Evolutionary conservation across 2,888 invertebrate species (phyloP).

Genomic region (Drosophila vallismaia): DNA sequence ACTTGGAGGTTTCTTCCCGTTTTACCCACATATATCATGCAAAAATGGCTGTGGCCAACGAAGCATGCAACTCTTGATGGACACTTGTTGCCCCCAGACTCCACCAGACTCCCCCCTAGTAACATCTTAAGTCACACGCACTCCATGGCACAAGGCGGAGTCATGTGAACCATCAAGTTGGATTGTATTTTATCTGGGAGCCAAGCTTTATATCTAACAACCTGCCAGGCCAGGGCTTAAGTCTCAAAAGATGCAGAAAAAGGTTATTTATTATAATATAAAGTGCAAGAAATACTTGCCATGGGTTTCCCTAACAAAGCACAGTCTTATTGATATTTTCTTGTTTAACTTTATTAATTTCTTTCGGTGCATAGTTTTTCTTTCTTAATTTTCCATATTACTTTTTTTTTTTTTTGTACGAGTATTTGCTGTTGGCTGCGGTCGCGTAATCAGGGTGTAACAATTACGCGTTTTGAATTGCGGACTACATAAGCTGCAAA

Average conservation of each 20-base stretch:
- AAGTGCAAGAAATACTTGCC: not conserved
- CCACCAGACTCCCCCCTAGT: not conserved
- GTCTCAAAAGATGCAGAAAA: conserved; percentile 1
- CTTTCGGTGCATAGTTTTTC: not conserved
- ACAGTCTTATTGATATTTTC: not conserved
- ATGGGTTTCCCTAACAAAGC: not conserved
- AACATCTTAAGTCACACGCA: conserved; percentile 55
- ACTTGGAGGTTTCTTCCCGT: conserved; percentile 11
- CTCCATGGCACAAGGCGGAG: conserved; percentile 47
- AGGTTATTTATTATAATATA: not conserved
- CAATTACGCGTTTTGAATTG: conserved; percentile 82
- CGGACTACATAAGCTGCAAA: conserved; percentile 36
- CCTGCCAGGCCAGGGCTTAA: conserved; percentile 12
- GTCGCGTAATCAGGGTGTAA: conserved; percentile 83
- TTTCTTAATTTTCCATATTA: conserved; percentile 15
- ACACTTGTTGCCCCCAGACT: not conserved
- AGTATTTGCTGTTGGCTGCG: conserved; percentile 39
- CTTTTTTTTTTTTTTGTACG: conserved; percentile 17
- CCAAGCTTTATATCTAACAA: not conserved
- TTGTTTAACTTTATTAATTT: not conserved
- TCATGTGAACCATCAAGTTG: conserved; percentile 34
- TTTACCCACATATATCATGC: conserved; percentile 6
- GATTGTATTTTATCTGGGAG: conserved; percentile 9
- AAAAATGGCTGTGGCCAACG: conserved; percentile 38
- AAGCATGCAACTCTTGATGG: conserved; percentile 29